Percentiles rank a stretch among this genome's conserved stretches.
phyloP scores from a whole-genome alignment of 2,888 invertebrate genomes.

The Epirrhoe alternata region DNA sequence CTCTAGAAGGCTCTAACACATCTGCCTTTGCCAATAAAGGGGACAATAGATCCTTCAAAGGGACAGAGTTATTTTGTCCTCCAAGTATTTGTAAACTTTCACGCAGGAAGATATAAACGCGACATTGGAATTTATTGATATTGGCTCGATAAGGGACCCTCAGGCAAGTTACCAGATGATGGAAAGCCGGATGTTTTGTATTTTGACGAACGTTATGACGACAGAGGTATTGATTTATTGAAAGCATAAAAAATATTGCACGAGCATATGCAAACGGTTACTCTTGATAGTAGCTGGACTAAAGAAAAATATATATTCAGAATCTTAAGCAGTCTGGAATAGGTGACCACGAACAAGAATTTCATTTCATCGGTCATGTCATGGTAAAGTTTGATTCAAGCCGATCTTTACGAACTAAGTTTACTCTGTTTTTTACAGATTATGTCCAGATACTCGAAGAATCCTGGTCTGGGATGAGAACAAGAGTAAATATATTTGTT shows the following conservation, averaged over 20 bases:
- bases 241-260: neutral
- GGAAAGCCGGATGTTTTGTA: slow-evolving; percentile 15
- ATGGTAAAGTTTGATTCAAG: too few species aligned
- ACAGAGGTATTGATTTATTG: neutral
- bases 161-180: neutral
- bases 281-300: too few species aligned
- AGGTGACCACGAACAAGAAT: neutral
- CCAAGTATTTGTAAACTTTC: slow-evolving; percentile 13
- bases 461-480: too few species aligned
- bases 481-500: too few species aligned
- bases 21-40: slow-evolving; percentile 17
- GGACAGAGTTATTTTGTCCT: slow-evolving; percentile 17
- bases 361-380: too few species aligned
- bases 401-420: too few species aligned
- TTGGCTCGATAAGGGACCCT: slow-evolving; percentile 18
- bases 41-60: slow-evolving; percentile 17
- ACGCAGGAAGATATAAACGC: slow-evolving; percentile 33
- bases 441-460: too few species aligned
- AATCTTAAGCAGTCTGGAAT: neutral
- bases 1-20: slow-evolving; percentile 5
- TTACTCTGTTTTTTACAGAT: too few species aligned
- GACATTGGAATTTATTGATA: slow-evolving; percentile 34
- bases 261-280: neutral
- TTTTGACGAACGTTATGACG: neutral
- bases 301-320: too few species aligned